These are phyloP conservation scores for Microctenopoma stevenorrisi DNA, from an alignment of 2,797 vertebrate species.

Conservation along the genomic window DNA sequence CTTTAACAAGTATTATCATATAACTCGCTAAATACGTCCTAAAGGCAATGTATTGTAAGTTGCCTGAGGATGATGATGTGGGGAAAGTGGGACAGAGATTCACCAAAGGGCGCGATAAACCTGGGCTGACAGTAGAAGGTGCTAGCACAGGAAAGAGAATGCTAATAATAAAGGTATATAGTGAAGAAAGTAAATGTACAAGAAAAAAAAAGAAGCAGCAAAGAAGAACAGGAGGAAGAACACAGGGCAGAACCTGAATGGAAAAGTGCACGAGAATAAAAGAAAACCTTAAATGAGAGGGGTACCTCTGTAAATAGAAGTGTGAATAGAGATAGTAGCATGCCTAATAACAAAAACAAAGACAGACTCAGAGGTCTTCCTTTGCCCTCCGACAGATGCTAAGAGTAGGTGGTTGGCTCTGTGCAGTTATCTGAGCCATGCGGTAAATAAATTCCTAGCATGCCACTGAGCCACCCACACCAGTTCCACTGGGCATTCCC, in stretches of 20 bases:
- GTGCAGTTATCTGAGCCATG: slow-evolving; percentile 71
- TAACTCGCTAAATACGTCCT: slow-evolving; percentile 53
- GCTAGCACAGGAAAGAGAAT: slow-evolving; percentile 13
- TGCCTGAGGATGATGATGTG: slow-evolving; percentile 27
- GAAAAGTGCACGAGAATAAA: slow-evolving; percentile 26
- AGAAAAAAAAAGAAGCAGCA: not conserved
- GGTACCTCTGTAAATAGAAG: not conserved
- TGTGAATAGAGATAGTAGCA: slow-evolving; percentile 41
- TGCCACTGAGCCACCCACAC: slow-evolving; percentile 74
- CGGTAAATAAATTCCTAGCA: slow-evolving; percentile 76
- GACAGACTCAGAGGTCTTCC: slow-evolving; percentile 53
- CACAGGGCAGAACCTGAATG: not conserved
- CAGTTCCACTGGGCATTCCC: slow-evolving; percentile 72
- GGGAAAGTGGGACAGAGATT: slow-evolving; percentile 60
- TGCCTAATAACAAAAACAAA: slow-evolving; percentile 49
- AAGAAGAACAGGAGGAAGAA: not conserved
- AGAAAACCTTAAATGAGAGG: slow-evolving; percentile 28
- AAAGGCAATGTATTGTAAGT: slow-evolving; percentile 29
- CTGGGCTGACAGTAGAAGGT: slow-evolving; percentile 20
- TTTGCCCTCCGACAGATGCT: slow-evolving; percentile 63
- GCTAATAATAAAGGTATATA: slow-evolving; percentile 7
- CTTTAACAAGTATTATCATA: slow-evolving; percentile 51
- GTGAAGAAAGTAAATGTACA: not conserved
- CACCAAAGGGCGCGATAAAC: slow-evolving; percentile 46
- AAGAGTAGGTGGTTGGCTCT: slow-evolving; percentile 64